Evolutionary conservation across 2,888 invertebrate species (phyloP).

Genomic region (Amphipyra berbera): DNA sequence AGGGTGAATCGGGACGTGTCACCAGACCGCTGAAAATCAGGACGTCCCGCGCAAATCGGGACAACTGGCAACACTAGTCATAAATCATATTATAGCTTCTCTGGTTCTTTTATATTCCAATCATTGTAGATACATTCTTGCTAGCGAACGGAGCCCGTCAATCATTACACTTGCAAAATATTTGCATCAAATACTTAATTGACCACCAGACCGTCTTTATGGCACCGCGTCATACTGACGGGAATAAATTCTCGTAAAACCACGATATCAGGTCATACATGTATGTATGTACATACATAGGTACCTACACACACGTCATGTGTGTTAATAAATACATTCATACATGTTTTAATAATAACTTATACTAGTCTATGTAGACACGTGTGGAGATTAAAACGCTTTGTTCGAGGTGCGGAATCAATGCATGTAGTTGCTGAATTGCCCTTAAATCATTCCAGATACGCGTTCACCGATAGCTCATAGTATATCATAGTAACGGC

Average conservation of each 20-base stretch:
- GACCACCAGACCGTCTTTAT: constrained; percentile 20
- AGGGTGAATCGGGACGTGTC: no score
- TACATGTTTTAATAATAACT: no score
- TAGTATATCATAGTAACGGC: neutral
- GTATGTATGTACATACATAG: neutral
- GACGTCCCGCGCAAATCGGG: no score
- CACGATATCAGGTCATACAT: constrained; percentile 24
- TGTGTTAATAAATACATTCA: no score
- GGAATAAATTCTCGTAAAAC: constrained; percentile 49
- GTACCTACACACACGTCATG: neutral
- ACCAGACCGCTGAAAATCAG: no score
- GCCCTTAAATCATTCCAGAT: constrained; percentile 3
- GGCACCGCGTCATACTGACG: constrained; percentile 30
- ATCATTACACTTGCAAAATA: constrained; percentile 15
- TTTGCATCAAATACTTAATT: constrained; percentile 28
- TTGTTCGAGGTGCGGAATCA: constrained; percentile 11
- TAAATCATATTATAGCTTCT: no score
- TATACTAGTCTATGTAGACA: neutral
- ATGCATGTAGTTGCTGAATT: constrained; percentile 6
- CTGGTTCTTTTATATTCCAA: no score
- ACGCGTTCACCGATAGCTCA: neutral
- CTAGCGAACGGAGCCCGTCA: no score
- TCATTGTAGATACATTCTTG: no score
- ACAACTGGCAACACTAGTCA: no score
- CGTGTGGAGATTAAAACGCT: constrained; percentile 6